Evolutionary conservation across 2,797 vertebrate genomes (phyloP).

Genomic region (Pristis pectinata): DNA sequence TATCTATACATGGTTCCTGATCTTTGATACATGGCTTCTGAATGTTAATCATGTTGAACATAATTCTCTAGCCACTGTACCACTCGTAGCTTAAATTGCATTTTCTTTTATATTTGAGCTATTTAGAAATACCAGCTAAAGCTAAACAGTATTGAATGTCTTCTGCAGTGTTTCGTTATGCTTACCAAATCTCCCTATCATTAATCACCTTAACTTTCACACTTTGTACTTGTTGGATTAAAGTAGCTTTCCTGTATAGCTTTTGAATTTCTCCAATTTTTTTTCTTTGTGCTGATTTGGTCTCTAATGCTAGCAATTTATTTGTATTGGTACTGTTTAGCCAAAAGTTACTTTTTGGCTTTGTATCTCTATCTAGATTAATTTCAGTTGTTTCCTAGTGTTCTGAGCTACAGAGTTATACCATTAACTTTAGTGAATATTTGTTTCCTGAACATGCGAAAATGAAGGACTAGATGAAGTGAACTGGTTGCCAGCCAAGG

Average conservation of each 20-base stretch:
- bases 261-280: not conserved
- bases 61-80: not conserved
- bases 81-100: not conserved
- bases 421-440: too few species aligned
- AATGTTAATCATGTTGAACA: not conserved
- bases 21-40: not conserved
- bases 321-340: too few species aligned
- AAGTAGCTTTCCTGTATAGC: not conserved
- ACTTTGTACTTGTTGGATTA: not conserved
- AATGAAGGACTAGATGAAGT: too few species aligned
- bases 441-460: too few species aligned
- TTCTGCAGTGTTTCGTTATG: not conserved
- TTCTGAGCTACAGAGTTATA: too few species aligned
- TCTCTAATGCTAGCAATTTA: too few species aligned
- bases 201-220: not conserved
- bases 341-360: too few species aligned
- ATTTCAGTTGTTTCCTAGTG: too few species aligned
- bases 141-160: not conserved
- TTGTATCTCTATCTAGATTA: too few species aligned
- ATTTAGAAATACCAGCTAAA: not conserved
- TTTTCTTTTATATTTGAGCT: not conserved
- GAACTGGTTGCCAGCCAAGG: too few species aligned
- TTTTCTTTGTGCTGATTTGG: not conserved
- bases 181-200: not conserved
- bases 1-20: not conserved